Conservation (phyloP, 2,797 vertebrate species). For the Leptodactylus fallax region DNA sequence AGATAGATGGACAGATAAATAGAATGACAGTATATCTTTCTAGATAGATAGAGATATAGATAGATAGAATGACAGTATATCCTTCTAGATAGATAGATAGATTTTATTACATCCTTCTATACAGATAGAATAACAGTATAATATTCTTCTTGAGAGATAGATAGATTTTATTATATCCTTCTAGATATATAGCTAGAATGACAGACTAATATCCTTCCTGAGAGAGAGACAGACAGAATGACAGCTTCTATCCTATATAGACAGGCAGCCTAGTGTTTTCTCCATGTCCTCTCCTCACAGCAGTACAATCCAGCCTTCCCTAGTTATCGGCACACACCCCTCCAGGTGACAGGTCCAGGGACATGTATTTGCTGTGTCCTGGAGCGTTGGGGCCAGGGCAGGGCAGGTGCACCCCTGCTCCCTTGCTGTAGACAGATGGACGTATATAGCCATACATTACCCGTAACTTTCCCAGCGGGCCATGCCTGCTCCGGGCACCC, state of each 20-base stretch:
- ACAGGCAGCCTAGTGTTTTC: too few relatives aligned
- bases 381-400: not conserved
- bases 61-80: too few relatives aligned
- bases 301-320: not conserved
- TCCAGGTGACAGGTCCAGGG: not conserved
- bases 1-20: not conserved
- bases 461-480: constrained; percentile 51
- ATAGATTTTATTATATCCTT: not conserved
- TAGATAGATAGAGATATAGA: not conserved
- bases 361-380: not conserved
- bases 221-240: too few relatives aligned
- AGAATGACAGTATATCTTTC: too few relatives aligned
- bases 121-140: too few relatives aligned
- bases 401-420: too few relatives aligned
- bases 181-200: not conserved
- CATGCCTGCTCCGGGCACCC: not conserved
- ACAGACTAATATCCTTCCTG: too few relatives aligned
- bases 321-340: not conserved
- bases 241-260: too few relatives aligned
- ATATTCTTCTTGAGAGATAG: too few relatives aligned
- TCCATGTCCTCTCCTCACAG: not conserved
- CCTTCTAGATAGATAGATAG: not conserved
- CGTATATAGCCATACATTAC: constrained; percentile 13
- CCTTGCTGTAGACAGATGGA: constrained; percentile 8
- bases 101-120: not conserved